phyloP scores from a whole-genome alignment of 2,797 vertebrate genomes.

The Fistularia tabacaria region DNA sequence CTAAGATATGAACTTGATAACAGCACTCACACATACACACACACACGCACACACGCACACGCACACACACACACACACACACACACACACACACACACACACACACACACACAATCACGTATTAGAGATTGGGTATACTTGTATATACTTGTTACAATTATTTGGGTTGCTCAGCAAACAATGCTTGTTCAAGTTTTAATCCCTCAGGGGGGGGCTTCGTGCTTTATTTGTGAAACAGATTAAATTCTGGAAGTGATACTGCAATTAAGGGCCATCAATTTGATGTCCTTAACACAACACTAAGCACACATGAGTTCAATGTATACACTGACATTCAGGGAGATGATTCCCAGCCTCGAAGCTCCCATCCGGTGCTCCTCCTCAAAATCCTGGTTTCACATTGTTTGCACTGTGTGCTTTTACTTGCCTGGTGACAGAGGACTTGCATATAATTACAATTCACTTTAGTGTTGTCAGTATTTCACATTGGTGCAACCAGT shows the following conservation, averaged over 20 bases:
- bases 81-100: no score
- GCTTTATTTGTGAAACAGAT: conserved; percentile 41
- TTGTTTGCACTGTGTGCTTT: conserved; percentile 16
- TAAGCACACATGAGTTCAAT: conserved; percentile 1
- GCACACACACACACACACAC: no score
- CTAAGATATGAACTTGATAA: no score
- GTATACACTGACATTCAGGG: conserved; percentile 10
- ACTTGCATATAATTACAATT: conserved; percentile 19
- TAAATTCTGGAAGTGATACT: conserved; percentile 50
- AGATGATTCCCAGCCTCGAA: conserved; percentile 22
- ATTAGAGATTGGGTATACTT: no score
- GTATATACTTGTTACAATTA: no score
- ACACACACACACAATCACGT: no score
- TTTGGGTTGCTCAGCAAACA: no score
- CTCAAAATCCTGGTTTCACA: not conserved
- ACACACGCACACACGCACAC: no score
- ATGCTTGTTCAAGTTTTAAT: no score
- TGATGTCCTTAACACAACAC: conserved; percentile 28
- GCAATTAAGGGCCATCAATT: conserved; percentile 25
- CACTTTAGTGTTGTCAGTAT: conserved; percentile 38
- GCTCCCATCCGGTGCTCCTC: not conserved
- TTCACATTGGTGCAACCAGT: conserved; percentile 34
- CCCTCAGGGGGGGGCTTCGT: conserved; percentile 3
- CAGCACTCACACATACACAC: no score
- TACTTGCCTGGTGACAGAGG: conserved; percentile 24